phyloP scores from a whole-genome alignment of 2,797 vertebrate genomes.

The Dryobates pubescens region DNA sequence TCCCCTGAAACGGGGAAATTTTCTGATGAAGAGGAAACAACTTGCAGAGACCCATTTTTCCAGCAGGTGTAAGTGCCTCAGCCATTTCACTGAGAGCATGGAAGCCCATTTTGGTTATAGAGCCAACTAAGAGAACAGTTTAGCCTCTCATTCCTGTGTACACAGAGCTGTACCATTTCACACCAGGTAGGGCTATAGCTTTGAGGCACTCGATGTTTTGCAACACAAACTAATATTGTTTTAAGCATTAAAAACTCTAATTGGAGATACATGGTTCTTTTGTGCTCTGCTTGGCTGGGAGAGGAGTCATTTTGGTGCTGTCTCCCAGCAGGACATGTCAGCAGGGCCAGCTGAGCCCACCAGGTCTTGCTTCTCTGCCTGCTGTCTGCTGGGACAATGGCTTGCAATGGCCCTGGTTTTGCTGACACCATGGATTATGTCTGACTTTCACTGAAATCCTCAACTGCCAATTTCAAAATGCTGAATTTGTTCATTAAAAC shows the following conservation, averaged over 20 bases:
- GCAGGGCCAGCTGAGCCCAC: rapidly evolving
- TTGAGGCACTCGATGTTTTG: background rate
- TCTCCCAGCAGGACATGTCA: rapidly evolving
- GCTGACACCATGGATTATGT: background rate
- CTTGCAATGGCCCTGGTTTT: background rate
- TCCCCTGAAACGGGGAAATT: background rate
- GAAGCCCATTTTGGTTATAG: background rate
- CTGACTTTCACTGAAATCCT: background rate
- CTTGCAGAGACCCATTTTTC: background rate
- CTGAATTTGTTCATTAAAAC: conserved; percentile 27
- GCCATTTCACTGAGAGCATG: background rate
- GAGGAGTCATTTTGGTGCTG: background rate
- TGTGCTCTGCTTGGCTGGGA: background rate
- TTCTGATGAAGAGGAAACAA: background rate
- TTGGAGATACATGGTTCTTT: background rate
- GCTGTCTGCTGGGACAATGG: background rate
- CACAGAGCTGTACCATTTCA: background rate
- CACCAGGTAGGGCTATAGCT: background rate
- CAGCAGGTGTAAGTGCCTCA: background rate
- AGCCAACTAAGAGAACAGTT: background rate
- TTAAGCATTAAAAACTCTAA: background rate
- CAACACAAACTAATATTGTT: background rate
- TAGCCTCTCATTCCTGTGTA: background rate
- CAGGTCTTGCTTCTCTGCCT: background rate
- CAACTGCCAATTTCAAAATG: conserved; percentile 28